Base-by-base conservation (phyloP, 2,888 invertebrate species). In the Lordiphosa fenestrarum region DNA sequence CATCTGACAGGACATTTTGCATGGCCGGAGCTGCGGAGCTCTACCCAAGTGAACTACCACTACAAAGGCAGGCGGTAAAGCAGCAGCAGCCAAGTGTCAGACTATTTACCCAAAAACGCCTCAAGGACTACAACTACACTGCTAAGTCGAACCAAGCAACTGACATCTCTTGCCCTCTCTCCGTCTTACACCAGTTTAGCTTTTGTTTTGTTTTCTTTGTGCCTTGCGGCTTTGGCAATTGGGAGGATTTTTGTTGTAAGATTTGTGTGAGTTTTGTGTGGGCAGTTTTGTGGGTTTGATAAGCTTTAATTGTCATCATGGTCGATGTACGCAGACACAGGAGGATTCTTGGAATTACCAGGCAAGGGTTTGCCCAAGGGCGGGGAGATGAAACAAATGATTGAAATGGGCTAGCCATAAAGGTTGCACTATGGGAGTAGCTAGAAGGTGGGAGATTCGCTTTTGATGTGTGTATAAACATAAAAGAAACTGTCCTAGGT, bases 51-150 rank as follows among this genome's bases (percentile, higher is more conserved):
- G 30, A 41, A 39, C 64, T 55, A 56, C 81, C 77, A 56, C 81
- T 74, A 65, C 77, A 80, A 77, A 65, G 60, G 52, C 60, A 44
- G 54, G 61, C 57, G 35, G 39, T 12, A 15, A 38, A 19, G 6
- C 23, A 15, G 13, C 49, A 49, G 19, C 63, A 63, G 54, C 54
- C 61, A 82, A 78, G 75, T 82, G 78, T 78, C 75, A 66, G 64
- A 55, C 58, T 69, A 61, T 68, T 74, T 71, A 63, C 62, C 50
- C 63, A 46, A 63, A 64, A 56, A 68, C 55, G 72, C 68, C 71
- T 73, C 46, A 55, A 66, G 78, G 36, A 51, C 13, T 49, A 13
- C 25, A 25, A 41, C 30, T 12, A 33, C 38, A 30, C 9, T 53
- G 46, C 44, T 47, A 48, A 44, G 42, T 30, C 56, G 46, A 54